Percentiles rank a stretch among this genome's conserved stretches.
These are phyloP conservation scores for Ptychobarbus kaznakovi DNA, from an alignment of 2,797 vertebrate genomes.

Conservation along the genomic window DNA sequence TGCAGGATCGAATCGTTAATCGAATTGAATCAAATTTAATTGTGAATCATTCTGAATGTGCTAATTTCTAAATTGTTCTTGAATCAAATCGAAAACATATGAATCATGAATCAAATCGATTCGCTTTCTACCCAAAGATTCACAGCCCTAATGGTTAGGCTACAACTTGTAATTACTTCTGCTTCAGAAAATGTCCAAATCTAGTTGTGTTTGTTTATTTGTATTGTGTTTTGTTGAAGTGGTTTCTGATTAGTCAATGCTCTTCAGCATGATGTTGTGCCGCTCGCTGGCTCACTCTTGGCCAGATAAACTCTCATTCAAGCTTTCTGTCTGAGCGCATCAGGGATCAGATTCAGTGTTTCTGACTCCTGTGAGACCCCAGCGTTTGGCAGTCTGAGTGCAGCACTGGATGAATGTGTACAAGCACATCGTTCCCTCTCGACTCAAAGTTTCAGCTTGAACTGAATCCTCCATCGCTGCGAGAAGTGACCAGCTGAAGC, in stretches of 20 bases:
- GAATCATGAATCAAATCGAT: too few relatives aligned
- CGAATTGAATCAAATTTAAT: too few relatives aligned
- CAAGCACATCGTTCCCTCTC: constrained; percentile 12
- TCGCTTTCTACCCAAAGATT: too few relatives aligned
- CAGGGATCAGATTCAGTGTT: constrained; percentile 13
- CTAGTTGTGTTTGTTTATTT: not conserved
- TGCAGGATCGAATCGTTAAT: too few relatives aligned
- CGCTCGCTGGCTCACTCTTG: not conserved
- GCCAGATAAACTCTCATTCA: constrained; percentile 7
- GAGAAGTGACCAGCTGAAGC: not conserved
- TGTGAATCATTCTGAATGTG: too few relatives aligned
- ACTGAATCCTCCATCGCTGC: not conserved
- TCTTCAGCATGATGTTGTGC: constrained; percentile 11
- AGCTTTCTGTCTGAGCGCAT: not conserved
- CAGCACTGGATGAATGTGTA: not conserved
- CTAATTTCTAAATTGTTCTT: too few relatives aligned
- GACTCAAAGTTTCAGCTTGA: not conserved
- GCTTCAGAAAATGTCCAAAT: not conserved
- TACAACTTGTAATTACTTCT: not conserved
- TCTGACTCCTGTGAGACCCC: constrained; percentile 18
- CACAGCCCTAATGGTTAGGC: too few relatives aligned
- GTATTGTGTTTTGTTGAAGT: constrained; percentile 13
- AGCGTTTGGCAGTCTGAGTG: constrained; percentile 20
- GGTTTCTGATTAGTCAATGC: constrained; percentile 10
- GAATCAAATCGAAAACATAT: too few relatives aligned